Conservation (phyloP, 2,113 vertebrate genomes). For the Dasyprocta punctata region DNA sequence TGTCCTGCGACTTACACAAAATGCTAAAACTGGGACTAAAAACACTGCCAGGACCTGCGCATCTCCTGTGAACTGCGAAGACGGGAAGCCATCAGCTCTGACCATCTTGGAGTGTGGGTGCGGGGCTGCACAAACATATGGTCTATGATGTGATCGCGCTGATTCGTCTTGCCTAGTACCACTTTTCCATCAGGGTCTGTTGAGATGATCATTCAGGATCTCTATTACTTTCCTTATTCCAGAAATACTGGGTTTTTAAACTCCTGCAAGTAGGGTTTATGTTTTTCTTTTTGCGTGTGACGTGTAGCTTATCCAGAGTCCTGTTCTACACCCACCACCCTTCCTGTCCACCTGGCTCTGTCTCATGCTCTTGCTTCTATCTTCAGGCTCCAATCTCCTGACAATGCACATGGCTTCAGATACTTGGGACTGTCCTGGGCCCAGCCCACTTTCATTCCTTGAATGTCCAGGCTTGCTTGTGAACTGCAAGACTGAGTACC, state of each 20-base stretch:
- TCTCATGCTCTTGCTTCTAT: neutral
- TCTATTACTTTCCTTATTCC: neutral
- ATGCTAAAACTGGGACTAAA: neutral
- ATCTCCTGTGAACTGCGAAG: neutral
- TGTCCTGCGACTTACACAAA: neutral
- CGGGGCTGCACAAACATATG: neutral
- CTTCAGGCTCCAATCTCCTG: neutral
- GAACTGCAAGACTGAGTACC: neutral
- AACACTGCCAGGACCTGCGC: neutral
- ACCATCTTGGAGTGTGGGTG: neutral
- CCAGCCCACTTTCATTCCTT: neutral
- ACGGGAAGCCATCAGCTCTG: neutral
- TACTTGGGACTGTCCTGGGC: neutral
- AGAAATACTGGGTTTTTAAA: neutral
- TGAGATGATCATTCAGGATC: neutral
- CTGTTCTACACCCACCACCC: neutral
- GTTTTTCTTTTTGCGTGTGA: neutral
- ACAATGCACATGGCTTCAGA: neutral
- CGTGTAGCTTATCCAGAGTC: neutral
- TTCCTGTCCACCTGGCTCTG: neutral
- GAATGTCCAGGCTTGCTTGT: neutral
- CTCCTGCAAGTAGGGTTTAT: neutral
- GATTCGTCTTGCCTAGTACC: neutral
- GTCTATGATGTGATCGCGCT: too few relatives aligned
- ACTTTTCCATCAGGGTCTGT: neutral